phyloP scores from a whole-genome alignment of 2,888 invertebrate genomes.

The Callyntrura guangdongensis region DNA sequence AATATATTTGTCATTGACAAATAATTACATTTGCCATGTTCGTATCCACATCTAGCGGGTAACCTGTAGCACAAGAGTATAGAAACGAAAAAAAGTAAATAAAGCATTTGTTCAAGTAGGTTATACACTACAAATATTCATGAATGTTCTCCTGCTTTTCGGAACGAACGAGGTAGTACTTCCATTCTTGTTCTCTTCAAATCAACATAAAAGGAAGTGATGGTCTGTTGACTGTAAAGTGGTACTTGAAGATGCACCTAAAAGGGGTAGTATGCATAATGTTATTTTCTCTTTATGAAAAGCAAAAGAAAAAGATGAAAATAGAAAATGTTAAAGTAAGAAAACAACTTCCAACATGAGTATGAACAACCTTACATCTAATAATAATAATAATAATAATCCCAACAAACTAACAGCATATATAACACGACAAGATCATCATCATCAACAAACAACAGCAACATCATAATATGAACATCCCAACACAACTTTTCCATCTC shows the following conservation, averaged over 20 bases:
- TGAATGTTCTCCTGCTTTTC: neutral
- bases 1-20: conserved; percentile 12
- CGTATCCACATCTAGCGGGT: neutral
- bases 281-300: conserved; percentile 67
- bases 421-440: conserved; percentile 41
- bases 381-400: conserved; percentile 49
- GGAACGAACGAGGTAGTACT: neutral
- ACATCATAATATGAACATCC: conserved; percentile 53
- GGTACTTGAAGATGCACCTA: conserved; percentile 71
- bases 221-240: conserved; percentile 76
- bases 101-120: neutral
- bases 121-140: neutral
- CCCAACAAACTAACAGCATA: conserved; percentile 12
- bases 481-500: conserved; percentile 66
- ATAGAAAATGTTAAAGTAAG: conserved; percentile 58
- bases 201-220: conserved; percentile 66
- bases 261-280: conserved; percentile 63
- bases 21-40: conserved; percentile 13
- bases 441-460: conserved; percentile 29
- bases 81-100: neutral
- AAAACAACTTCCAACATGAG: conserved; percentile 24
- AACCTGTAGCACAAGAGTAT: neutral
- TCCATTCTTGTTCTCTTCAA: conserved; percentile 31
- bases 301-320: conserved; percentile 49
- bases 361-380: conserved; percentile 22